Base-by-base conservation (phyloP, 2,888 invertebrate species). In the Mongoloraphidia duomilia region DNA sequence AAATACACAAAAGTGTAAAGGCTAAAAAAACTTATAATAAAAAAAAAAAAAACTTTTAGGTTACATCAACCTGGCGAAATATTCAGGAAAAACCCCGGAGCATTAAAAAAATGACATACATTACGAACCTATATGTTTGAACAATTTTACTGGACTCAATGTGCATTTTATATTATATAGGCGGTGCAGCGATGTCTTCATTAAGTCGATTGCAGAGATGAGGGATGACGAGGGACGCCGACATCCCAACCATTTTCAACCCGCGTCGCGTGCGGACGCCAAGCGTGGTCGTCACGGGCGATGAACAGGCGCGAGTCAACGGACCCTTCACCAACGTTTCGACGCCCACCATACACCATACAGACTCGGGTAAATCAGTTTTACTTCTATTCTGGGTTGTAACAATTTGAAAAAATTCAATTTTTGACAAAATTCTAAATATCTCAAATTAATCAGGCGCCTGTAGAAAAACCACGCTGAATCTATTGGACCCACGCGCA, bases 241-340 rank as follows among this genome's bases (percentile, higher is more conserved):
- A 85, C 66, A 77, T 86, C 69, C 81, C 84, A 56, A 84, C 85
- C 56, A 86, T 86, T 62, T 86, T 86, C 68, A 84, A 86, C 68
- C 86, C 85, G 41, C 79, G 79, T 63, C 72, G 80, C 56, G 79
- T 78, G 50, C 74, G 80, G 53, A 74, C 81, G 51, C 81, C 81
- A 55, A 79, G 80, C 49, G 81, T 81, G 55, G 80, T 82, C 60
- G 78, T 82, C 56, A 81, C 81, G 43, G 79, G 78, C 57, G 74
- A 75, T 56, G 80, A 80, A 57, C 49, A 74, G 70, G 67, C 76
- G 65, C 61, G 75, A 64, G 57, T 72, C 67, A 54, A 53, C 48
- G 66, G 65, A 51, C 68, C 66, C 51, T 71, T 63, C 71, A 56
- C 75, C 65, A 61, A 76, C 71, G 55, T 75, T 60, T 65, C 39